Evolutionary conservation across 2,797 vertebrate genomes (phyloP).

Genomic region (Cynopterus sphinx): DNA sequence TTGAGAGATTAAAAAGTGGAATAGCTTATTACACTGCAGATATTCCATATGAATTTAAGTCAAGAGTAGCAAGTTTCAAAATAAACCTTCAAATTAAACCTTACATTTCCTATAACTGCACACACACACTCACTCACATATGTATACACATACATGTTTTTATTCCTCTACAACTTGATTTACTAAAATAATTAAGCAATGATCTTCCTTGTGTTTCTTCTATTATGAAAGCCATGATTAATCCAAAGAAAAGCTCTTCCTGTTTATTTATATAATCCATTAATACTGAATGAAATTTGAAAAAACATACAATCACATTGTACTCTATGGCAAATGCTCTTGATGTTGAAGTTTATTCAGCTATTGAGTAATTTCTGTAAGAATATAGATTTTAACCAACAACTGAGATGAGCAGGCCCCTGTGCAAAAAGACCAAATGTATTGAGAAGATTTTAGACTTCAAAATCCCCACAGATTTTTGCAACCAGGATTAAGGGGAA

Average conservation of each 20-base stretch:
- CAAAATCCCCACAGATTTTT: not conserved
- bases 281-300: not conserved
- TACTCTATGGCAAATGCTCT: not conserved
- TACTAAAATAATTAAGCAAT: constrained; percentile 25
- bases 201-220: not conserved
- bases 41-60: not conserved
- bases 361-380: not conserved
- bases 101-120: not conserved
- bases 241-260: not conserved
- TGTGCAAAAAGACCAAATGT: not conserved
- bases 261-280: not conserved
- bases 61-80: not conserved
- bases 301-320: not conserved
- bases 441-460: not conserved
- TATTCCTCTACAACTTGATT: not conserved
- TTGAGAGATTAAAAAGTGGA: not conserved
- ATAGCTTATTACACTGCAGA: not conserved
- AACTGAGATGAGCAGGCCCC: not conserved
- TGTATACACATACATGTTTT: not conserved
- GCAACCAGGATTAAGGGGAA: not conserved
- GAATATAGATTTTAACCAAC: not conserved
- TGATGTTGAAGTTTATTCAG: not conserved
- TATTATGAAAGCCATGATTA: not conserved
- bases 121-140: not conserved
- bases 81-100: not conserved